phyloP scores from a whole-genome alignment of 2,113 vertebrate species.

The Andinoacara biseriatus region DNA sequence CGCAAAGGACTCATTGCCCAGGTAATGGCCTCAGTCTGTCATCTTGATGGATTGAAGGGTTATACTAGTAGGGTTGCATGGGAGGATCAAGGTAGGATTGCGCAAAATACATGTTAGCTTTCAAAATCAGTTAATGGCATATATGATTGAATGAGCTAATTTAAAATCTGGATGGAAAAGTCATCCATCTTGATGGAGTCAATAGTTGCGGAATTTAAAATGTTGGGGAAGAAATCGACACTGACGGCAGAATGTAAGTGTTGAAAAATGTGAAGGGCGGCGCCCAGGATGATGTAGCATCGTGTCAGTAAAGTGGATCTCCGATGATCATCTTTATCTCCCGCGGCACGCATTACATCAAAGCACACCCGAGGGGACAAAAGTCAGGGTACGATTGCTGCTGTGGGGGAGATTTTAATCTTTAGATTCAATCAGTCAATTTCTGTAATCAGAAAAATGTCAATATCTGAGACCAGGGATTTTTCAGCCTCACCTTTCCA shows the following conservation, averaged over 20 bases:
- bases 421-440: background rate
- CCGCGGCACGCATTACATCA: background rate
- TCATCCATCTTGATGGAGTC: conserved; percentile 51
- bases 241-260: background rate
- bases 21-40: conserved; percentile 84
- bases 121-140: conserved; percentile 62
- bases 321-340: conserved; percentile 21
- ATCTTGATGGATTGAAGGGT: conserved; percentile 70
- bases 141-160: conserved; percentile 53
- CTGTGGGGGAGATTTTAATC: background rate
- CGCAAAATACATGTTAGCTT: conserved; percentile 62
- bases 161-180: conserved; percentile 42
- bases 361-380: background rate
- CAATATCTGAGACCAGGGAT: background rate
- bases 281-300: conserved; percentile 1
- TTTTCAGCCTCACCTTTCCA: background rate
- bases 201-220: conserved; percentile 26
- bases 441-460: background rate
- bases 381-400: background rate
- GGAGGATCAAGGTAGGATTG: conserved; percentile 62
- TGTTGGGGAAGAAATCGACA: conserved; percentile 25
- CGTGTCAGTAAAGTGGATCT: background rate
- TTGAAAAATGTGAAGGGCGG: conserved; percentile 13
- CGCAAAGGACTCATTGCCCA: conserved; percentile 97
- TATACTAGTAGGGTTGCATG: conserved; percentile 26